Percentiles rank a stretch among this genome's conserved stretches.
Evolutionary conservation across 2,113 vertebrate species (phyloP).

Genomic region (Bujurquina vittata): DNA sequence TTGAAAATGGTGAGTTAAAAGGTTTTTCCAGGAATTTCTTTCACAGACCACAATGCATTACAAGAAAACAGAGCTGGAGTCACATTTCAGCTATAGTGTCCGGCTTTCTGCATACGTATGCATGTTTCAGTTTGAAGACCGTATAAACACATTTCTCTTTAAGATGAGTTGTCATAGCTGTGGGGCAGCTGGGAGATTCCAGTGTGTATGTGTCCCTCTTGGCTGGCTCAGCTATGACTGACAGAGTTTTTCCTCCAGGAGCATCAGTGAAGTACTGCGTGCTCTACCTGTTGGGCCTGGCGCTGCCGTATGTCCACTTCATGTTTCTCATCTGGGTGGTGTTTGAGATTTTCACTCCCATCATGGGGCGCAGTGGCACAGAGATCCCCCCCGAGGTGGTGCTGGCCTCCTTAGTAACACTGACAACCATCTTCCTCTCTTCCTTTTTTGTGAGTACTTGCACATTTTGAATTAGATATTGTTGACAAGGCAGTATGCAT

Average conservation of each 20-base stretch:
- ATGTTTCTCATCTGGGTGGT: conserved; percentile 94
- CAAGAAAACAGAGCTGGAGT: background rate
- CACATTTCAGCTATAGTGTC: background rate
- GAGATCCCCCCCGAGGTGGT: conserved; percentile 93
- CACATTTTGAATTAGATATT: background rate
- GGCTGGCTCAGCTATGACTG: background rate
- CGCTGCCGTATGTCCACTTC: conserved; percentile 89
- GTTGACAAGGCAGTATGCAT: background rate
- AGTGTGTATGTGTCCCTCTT: background rate
- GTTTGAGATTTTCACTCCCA: conserved; percentile 97
- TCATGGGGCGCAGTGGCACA: conserved; percentile 94
- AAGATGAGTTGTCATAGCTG: background rate
- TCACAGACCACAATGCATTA: too few species aligned
- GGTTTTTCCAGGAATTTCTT: too few species aligned
- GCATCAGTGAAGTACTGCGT: conserved; percentile 85
- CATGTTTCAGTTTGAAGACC: background rate
- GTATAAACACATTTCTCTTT: background rate
- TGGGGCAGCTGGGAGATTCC: background rate
- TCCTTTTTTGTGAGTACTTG: conserved; percentile 91
- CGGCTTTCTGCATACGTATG: background rate
- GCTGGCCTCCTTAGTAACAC: conserved; percentile 86
- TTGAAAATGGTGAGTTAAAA: too few species aligned
- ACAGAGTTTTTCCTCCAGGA: conserved; percentile 72
- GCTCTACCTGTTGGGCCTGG: conserved; percentile 89
- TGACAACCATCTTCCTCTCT: conserved; percentile 86